A percentile compares a stretch with the other conserved stretches of the same genome.
Conservation (phyloP, 2,113 vertebrate species). For the Paedocypris sp. region DNA sequence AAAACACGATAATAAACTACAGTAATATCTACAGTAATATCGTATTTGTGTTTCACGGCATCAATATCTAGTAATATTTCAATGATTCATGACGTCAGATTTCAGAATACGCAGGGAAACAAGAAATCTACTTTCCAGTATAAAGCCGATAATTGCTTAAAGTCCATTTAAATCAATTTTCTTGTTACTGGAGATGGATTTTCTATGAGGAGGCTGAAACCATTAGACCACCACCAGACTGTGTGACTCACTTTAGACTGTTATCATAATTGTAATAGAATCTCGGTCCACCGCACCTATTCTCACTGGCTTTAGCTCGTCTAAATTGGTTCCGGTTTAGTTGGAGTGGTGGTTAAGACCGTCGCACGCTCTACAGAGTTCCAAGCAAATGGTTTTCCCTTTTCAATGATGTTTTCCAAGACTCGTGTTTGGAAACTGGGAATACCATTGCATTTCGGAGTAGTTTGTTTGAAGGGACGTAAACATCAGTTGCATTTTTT, state of each 20-base stretch:
- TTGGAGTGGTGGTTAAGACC: not conserved
- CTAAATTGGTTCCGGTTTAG: not conserved
- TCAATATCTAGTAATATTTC: too few relatives aligned
- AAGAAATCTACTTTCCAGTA: not conserved
- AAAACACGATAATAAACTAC: too few relatives aligned
- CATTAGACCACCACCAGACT: constrained; percentile 37
- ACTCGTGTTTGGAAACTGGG: too few relatives aligned
- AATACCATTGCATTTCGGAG: too few relatives aligned
- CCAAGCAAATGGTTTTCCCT: not conserved
- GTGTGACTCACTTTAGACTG: constrained; percentile 11
- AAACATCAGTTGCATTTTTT: too few relatives aligned
- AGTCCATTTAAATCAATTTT: constrained; percentile 34
- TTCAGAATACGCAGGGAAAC: constrained; percentile 4
- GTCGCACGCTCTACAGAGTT: not conserved
- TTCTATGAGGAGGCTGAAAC: constrained; percentile 27
- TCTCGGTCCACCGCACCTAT: not conserved
- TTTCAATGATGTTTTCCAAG: too few relatives aligned
- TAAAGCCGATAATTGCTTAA: constrained; percentile 38
- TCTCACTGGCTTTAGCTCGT: not conserved
- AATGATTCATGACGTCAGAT: not conserved
- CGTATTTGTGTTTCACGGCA: too few relatives aligned
- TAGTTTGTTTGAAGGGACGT: too few relatives aligned
- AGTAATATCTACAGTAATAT: too few relatives aligned
- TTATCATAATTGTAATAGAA: constrained; percentile 7
- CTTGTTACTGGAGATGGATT: constrained; percentile 50